Percentiles rank a stretch among this genome's conserved stretches.
phyloP scores from a whole-genome alignment of 2,888 invertebrate genomes.

The Thumatha senex region DNA sequence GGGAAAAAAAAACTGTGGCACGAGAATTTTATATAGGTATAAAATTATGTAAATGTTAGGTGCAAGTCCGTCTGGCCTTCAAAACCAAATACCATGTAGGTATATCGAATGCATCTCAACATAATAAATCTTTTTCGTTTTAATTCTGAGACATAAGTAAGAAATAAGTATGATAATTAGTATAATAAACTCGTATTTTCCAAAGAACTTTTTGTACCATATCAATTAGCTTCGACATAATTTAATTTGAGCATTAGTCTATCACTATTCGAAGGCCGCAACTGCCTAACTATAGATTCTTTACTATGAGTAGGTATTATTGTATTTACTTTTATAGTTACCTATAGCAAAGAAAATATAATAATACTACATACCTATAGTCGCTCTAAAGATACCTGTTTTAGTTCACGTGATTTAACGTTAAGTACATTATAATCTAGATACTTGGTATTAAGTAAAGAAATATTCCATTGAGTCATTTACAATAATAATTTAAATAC shows the following conservation, averaged over 20 bases:
- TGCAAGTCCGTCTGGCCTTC: too few species aligned
- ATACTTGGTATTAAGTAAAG: neutral
- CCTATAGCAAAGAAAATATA: too few species aligned
- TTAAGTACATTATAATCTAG: neutral
- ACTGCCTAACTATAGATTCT: neutral
- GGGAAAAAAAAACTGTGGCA: too few species aligned
- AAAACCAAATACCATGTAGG: too few species aligned
- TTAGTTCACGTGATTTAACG: neutral
- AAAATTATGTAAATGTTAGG: too few species aligned
- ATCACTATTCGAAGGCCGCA: neutral
- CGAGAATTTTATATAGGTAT: too few species aligned
- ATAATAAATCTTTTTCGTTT: too few species aligned
- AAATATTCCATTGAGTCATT: constrained; percentile 1
- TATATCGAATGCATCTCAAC: too few species aligned
- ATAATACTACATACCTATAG: neutral
- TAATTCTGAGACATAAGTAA: neutral
- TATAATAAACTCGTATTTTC: too few species aligned
- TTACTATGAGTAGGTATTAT: neutral
- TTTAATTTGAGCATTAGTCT: neutral
- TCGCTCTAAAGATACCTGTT: too few species aligned
- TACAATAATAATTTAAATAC: neutral
- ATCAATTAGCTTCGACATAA: neutral
- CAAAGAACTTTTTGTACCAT: too few species aligned
- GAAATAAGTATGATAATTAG: neutral
- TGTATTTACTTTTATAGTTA: neutral